A percentile compares a stretch with the other conserved stretches of the same genome.
Conservation (phyloP, 2,113 vertebrate genomes). For the Alectura lathami region DNA sequence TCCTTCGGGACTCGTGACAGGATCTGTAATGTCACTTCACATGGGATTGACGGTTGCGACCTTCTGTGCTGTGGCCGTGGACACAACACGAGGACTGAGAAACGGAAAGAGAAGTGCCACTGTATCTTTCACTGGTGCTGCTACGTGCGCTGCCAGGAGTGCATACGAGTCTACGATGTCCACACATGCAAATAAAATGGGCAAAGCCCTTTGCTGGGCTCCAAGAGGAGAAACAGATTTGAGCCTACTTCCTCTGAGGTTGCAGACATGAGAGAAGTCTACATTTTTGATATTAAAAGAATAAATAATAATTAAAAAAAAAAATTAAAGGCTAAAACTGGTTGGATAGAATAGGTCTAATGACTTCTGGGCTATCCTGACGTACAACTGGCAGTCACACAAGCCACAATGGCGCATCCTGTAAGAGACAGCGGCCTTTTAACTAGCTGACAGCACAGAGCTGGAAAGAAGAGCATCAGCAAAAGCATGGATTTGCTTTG, state of each 20-base stretch:
- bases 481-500: slow-evolving; percentile 34
- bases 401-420: not conserved
- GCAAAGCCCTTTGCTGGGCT: not conserved
- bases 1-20: slow-evolving; percentile 83
- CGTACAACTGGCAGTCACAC: slow-evolving; percentile 29
- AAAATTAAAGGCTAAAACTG: slow-evolving; percentile 50
- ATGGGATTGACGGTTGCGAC: slow-evolving; percentile 84
- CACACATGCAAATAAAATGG: slow-evolving; percentile 83
- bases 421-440: not conserved
- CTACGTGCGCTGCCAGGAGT: slow-evolving; percentile 86
- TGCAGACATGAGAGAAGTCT: slow-evolving; percentile 47
- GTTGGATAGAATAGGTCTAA: slow-evolving; percentile 67
- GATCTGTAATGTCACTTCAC: slow-evolving; percentile 83
- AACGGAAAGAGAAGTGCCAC: slow-evolving; percentile 81
- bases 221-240: not conserved
- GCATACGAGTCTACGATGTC: slow-evolving; percentile 81
- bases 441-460: not conserved
- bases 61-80: slow-evolving; percentile 83
- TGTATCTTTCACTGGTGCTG: slow-evolving; percentile 88
- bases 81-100: slow-evolving; percentile 83
- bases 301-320: slow-evolving; percentile 17
- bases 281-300: slow-evolving; percentile 49
- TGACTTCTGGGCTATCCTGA: slow-evolving; percentile 45
- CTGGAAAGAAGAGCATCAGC: slow-evolving; percentile 6
- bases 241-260: slow-evolving; percentile 59